Evolutionary conservation across 2,797 vertebrate genomes (phyloP).

Genomic region (Eidolon dupreanum): DNA sequence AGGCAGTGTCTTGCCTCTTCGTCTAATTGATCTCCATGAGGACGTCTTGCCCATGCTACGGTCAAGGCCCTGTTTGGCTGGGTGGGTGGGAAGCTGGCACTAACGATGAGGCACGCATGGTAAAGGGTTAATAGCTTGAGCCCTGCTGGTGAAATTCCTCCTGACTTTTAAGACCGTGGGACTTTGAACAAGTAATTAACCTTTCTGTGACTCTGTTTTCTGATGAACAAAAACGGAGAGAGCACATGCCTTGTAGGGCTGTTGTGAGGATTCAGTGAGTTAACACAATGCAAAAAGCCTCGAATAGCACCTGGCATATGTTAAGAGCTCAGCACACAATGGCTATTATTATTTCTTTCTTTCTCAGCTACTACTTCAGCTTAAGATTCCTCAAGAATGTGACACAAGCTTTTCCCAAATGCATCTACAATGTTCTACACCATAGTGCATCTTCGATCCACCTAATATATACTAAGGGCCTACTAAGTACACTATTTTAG

Average conservation of each 20-base stretch:
- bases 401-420: not conserved
- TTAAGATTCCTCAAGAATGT: not conserved
- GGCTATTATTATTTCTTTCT: not conserved
- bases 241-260: not conserved
- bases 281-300: not conserved
- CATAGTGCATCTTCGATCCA: not conserved
- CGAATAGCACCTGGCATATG: not conserved
- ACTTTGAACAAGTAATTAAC: not conserved
- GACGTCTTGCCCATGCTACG: not conserved
- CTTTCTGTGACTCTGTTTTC: not conserved
- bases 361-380: not conserved
- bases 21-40: not conserved
- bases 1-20: conserved; percentile 50
- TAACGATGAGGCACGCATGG: not conserved
- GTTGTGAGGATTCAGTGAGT: not conserved
- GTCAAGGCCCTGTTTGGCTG: not conserved
- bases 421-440: not conserved
- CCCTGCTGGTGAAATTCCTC: not conserved
- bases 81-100: not conserved
- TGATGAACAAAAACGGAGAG: not conserved
- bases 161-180: not conserved
- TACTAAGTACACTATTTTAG: not conserved
- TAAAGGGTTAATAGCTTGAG: not conserved
- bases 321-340: not conserved
- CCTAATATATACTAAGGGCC: not conserved